Percentiles rank a stretch among this genome's conserved stretches.
Evolutionary conservation across 2,797 vertebrate genomes (phyloP).

Genomic region (Notolabrus celidotus): DNA sequence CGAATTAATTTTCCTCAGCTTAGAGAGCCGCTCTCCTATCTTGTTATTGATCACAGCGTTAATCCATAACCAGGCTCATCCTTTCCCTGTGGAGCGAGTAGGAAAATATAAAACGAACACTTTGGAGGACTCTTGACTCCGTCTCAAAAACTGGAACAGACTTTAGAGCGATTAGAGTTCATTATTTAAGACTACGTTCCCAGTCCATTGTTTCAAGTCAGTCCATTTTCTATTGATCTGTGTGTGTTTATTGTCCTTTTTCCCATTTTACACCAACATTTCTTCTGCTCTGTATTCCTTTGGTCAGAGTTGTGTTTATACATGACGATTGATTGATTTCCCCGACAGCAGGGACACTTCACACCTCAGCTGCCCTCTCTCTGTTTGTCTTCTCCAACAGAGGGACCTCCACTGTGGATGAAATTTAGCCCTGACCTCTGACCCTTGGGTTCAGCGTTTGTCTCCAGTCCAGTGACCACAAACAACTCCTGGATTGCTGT

Average conservation of each 20-base stretch:
- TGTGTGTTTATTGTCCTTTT: conserved; percentile 27
- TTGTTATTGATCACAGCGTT: conserved; percentile 96
- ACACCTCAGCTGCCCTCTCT: conserved; percentile 75
- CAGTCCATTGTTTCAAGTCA: conserved; percentile 58
- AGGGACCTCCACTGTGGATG: conserved; percentile 78
- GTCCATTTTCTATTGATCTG: conserved; percentile 48
- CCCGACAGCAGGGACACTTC: conserved; percentile 62
- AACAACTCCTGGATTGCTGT: conserved; percentile 83
- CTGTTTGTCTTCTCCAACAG: conserved; percentile 85
- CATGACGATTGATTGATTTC: conserved; percentile 72
- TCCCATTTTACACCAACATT: conserved; percentile 37
- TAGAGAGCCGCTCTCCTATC: conserved; percentile 91
- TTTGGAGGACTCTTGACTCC: conserved; percentile 91
- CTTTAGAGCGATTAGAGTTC: conserved; percentile 83
- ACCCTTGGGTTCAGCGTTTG: conserved; percentile 79
- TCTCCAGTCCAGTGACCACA: conserved; percentile 85
- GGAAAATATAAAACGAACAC: conserved; percentile 91
- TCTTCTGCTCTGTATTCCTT: conserved; percentile 39
- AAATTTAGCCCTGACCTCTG: conserved; percentile 81
- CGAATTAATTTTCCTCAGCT: conserved; percentile 97
- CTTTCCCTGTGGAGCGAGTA: conserved; percentile 88
- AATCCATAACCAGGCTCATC: conserved; percentile 98
- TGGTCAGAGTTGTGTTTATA: conserved; percentile 71
- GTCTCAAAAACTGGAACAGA: conserved; percentile 87
- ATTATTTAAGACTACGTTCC: conserved; percentile 75